Conservation (phyloP, 1,140 invertebrate species). For the Drosophila quadrilineata region DNA sequence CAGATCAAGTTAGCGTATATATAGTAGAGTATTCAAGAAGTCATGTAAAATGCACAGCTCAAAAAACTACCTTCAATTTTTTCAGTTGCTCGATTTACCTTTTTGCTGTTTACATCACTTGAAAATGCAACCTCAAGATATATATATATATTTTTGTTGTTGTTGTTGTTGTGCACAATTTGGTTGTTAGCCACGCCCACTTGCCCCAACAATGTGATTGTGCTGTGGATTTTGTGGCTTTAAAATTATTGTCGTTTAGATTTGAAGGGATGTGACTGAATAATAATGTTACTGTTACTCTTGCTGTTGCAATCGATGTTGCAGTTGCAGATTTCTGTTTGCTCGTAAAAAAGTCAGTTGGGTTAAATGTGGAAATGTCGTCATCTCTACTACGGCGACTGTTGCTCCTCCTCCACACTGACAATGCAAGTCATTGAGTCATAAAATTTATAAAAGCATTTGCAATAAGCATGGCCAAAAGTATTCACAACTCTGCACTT, state of each 20-base stretch:
- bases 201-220: not conserved
- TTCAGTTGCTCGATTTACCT: not conserved
- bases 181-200: constrained; percentile 54
- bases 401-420: constrained; percentile 27
- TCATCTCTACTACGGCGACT: constrained; percentile 15
- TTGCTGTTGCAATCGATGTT: not conserved
- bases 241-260: constrained; percentile 72
- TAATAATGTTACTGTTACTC: constrained; percentile 30
- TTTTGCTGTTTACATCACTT: constrained; percentile 44
- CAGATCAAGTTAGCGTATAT: too few relatives aligned
- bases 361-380: constrained; percentile 62
- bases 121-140: constrained; percentile 59
- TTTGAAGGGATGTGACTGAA: constrained; percentile 53
- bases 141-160: too few relatives aligned
- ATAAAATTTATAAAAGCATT: constrained; percentile 78
- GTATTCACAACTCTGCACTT: constrained; percentile 41
- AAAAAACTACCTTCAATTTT: too few relatives aligned
- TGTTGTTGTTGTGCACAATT: constrained; percentile 68
- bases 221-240: constrained; percentile 55
- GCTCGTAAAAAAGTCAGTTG: constrained; percentile 44
- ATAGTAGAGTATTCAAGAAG: too few relatives aligned
- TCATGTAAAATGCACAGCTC: too few relatives aligned
- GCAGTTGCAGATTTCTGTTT: constrained; percentile 26
- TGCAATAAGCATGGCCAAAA: constrained; percentile 62
- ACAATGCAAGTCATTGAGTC: constrained; percentile 67